Evolutionary conservation across 2,113 vertebrate species (phyloP), one percentile per base, ranked within the genome.

Genomic region (Pollimyrus isidori): DNA sequence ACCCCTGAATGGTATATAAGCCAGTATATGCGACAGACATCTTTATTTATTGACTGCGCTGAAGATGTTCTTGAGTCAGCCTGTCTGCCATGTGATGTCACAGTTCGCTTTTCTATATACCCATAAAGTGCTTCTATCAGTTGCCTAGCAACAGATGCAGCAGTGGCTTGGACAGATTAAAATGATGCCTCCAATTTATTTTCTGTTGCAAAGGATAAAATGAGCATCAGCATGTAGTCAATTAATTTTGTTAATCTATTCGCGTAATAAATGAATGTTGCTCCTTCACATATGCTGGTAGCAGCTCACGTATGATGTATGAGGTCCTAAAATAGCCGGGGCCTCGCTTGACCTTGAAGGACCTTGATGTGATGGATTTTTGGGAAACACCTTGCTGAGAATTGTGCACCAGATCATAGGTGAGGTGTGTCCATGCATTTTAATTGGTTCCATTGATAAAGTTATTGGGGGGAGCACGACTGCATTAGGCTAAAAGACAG

Each of bases 141-240:
- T 87, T 87, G 85, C 85, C 30, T 87, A 87, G 85, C 85, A 87
- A 87, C 85, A 87, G 85, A 87, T 87, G 50, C 85, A 87, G 85
- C 48, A 52, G 50, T 30, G 50, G 30, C 85, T 48, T 56, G 49
- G 26, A 53, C 85, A 87, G 49, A 87, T 87, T 87, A 87, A 52
- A 53, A 53, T 53, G 85, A 53, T 87, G 85, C 85, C 50, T 87
- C 48, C 49, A 87, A 87, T 87, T 87, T 87, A 87, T 87, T 87
- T 87, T 87, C 30, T 56, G 30, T 87, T 19, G 85, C 85, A 53
- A 87, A 87, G 85, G 50, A 87, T 53, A 53, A n/a, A 87, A 87
- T 53, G 50, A 52, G 48, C 50, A 39, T 35, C 85, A 35, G 26
- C 50, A 53, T 87, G 46, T 87, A 39, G 85, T 87, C 48, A 53